Conservation (phyloP, 2,113 vertebrate genomes). For the Chloebia gouldiae region DNA sequence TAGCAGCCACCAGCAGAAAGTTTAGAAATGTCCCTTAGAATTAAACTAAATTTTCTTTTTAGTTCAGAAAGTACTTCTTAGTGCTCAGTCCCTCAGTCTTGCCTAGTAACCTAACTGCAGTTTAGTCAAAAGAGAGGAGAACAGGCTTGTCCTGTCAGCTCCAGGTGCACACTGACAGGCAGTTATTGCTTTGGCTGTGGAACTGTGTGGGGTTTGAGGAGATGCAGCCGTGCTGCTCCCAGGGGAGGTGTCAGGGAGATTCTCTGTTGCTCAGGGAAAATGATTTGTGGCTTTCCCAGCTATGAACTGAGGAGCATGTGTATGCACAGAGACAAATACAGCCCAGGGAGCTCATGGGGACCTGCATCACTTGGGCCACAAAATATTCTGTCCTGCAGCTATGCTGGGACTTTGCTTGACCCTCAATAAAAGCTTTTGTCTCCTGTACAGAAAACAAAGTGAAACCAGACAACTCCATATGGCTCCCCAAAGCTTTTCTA, state of each 20-base stretch:
- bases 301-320: not conserved
- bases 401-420: not conserved
- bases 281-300: not conserved
- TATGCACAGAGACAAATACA: not conserved
- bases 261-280: conserved; percentile 8
- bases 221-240: not conserved
- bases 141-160: conserved; percentile 43
- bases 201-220: conserved; percentile 48
- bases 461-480: not conserved
- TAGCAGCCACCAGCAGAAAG: not conserved
- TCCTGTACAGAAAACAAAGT: not conserved
- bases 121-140: conserved; percentile 3
- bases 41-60: conserved; percentile 5
- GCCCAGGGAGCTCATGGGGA: not conserved
- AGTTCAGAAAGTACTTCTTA: not conserved
- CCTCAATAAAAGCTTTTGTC: not conserved
- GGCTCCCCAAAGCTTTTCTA: not conserved
- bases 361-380: not conserved
- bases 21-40: not conserved
- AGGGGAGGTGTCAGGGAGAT: not conserved
- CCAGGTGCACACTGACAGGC: conserved; percentile 26
- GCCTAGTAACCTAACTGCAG: not conserved
- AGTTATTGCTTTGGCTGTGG: conserved; percentile 57
- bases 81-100: not conserved
- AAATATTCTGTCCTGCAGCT: not conserved